These are phyloP conservation scores for Drosophila auraria DNA, from an alignment of 1,140 invertebrate species.

Conservation along the genomic window DNA sequence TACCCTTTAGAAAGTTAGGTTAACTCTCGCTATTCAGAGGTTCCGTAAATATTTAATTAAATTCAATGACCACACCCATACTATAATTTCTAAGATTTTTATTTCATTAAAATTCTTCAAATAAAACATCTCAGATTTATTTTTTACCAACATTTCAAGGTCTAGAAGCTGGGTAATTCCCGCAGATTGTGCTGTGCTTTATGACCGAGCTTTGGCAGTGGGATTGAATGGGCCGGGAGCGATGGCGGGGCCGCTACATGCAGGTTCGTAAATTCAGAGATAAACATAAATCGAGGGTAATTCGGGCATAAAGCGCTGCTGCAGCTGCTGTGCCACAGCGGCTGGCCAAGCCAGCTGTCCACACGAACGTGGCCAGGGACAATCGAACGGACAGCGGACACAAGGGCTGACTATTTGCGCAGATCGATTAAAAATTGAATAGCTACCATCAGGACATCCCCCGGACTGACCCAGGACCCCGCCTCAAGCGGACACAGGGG, in stretches of 20 bases:
- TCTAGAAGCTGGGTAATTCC: background rate
- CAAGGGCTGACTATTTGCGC: slow-evolving; percentile 40
- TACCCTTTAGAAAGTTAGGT: background rate
- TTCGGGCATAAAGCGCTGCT: slow-evolving; percentile 73
- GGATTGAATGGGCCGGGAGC: slow-evolving; percentile 11
- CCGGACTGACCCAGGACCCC: slow-evolving; percentile 4
- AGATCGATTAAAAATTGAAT: slow-evolving; percentile 79
- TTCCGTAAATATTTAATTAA: too few species aligned
- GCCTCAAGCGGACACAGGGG: slow-evolving; percentile 4
- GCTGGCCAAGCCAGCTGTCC: slow-evolving; percentile 52
- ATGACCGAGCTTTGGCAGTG: slow-evolving; percentile 17
- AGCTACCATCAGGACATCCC: slow-evolving; percentile 45
- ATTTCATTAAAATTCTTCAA: background rate
- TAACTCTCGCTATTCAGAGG: too few species aligned
- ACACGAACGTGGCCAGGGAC: slow-evolving; percentile 32
- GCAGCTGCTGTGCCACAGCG: slow-evolving; percentile 50
- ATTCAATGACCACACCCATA: too few species aligned
- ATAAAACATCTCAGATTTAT: background rate
- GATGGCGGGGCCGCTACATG: slow-evolving; percentile 28
- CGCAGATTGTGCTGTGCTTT: background rate
- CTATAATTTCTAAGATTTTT: background rate
- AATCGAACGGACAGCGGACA: slow-evolving; percentile 22
- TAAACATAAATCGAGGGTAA: slow-evolving; percentile 81
- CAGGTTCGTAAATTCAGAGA: slow-evolving; percentile 77
- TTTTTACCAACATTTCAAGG: background rate